Base-by-base conservation (phyloP, 2,888 invertebrate species). In the Ichneumoninae sp. region DNA sequence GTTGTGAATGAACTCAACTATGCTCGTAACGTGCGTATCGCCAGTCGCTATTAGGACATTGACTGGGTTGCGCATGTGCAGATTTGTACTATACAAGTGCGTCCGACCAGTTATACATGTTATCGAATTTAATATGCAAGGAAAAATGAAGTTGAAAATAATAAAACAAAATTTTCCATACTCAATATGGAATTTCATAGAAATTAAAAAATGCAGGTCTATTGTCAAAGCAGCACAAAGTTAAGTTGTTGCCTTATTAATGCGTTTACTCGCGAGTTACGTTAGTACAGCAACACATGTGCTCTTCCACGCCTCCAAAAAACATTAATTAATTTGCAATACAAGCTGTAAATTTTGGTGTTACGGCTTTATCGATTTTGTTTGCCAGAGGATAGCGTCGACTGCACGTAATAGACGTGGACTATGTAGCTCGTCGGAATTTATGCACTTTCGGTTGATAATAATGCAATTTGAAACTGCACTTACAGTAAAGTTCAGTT, bases 401-500 rank as follows among this genome's bases (percentile, higher is more conserved):
- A 19, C 44, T 47, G 69, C 70, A 65, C 44, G 22, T 50, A 33
- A 70, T 52, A 54, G 71, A 66, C 60, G 76, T 22, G 76, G 50
- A 77, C 68, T 71, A 54, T 47, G 66, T 66, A 57, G 77, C 57
- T 47, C 68, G 77, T 73, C 77, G 65, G 68, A 77, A 83, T 83
- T 83, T 83, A 83, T 83, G 73, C 73, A 83, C 82, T 83, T 83
- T 83, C 77, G 73, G 77, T 83, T 73, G 82, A 83, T 83, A 73
- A 77, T 83, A 83, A 83, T 78, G 82, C 77, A 83, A 83, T 83
- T 83, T 78, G 82, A 78, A 83, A 83, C 82, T 83, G 68, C 82
- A 83, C 77, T 83, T 78, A 83, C 77, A 78, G 77, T 78, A 78
- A 68, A 77, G 82, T 83, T 73, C 52, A 83, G 82, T 83, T 83